phyloP scores from a whole-genome alignment of 2,888 invertebrate species.

The Amblyjoppa fuscipennis region DNA sequence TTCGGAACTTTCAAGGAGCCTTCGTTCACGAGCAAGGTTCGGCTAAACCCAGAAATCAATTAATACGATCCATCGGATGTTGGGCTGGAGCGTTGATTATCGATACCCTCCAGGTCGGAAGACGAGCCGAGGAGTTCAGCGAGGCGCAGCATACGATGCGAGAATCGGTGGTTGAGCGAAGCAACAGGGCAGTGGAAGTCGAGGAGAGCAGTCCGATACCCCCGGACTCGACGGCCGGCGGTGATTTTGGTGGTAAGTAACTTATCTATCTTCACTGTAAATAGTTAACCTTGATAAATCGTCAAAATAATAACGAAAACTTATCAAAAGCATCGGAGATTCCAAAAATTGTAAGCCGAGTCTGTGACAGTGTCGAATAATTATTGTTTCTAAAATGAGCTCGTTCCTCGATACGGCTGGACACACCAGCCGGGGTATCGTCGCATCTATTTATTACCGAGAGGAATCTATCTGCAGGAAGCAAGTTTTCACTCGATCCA shows the following conservation, averaged over 20 bases:
- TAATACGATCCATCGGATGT: neutral
- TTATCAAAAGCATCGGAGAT: slow-evolving; percentile 8
- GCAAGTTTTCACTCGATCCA: slow-evolving; percentile 89
- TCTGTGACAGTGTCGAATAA: slow-evolving; percentile 64
- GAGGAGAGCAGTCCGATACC: slow-evolving; percentile 81
- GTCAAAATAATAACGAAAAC: slow-evolving; percentile 16
- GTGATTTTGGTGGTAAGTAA: slow-evolving; percentile 81
- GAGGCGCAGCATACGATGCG: slow-evolving; percentile 92
- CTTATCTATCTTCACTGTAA: slow-evolving; percentile 39
- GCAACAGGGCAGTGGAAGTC: slow-evolving; percentile 77
- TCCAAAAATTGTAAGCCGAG: slow-evolving; percentile 37
- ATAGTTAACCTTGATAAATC: slow-evolving; percentile 2
- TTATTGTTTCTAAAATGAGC: slow-evolving; percentile 63
- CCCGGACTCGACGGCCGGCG: slow-evolving; percentile 80
- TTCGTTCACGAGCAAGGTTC: slow-evolving; percentile 90
- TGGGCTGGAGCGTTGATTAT: neutral
- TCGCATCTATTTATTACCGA: slow-evolving; percentile 69
- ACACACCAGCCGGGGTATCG: slow-evolving; percentile 68
- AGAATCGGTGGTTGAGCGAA: slow-evolving; percentile 88
- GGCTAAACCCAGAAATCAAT: slow-evolving; percentile 19
- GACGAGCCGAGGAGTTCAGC: slow-evolving; percentile 92
- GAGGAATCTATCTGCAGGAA: slow-evolving; percentile 85
- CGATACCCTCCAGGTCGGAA: slow-evolving; percentile 87
- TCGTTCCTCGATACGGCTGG: slow-evolving; percentile 67
- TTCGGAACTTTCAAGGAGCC: slow-evolving; percentile 95